These are phyloP conservation scores for Heliconius sara DNA, from an alignment of 2,888 invertebrate genomes.

Conservation along the genomic window DNA sequence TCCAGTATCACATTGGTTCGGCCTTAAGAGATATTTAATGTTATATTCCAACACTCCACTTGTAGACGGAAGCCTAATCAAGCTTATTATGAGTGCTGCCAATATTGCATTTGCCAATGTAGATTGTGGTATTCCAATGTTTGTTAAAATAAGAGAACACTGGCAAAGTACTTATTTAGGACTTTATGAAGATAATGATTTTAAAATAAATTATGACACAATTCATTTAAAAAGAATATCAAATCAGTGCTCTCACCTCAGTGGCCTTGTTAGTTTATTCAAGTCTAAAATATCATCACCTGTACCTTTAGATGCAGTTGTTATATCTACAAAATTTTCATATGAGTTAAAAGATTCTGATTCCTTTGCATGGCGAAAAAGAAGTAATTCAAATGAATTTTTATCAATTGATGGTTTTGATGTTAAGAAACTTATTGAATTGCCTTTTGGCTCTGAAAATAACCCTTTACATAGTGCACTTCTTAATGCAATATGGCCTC, in stretches of 20 bases:
- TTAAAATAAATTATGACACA: conserved; percentile 94
- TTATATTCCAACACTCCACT: conserved; percentile 87
- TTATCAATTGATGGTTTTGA: conserved; percentile 79
- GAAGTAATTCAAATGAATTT: conserved; percentile 72
- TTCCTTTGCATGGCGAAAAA: conserved; percentile 86
- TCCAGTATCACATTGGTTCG: conserved; percentile 89
- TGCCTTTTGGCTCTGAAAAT: conserved; percentile 93
- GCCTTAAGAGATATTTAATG: conserved; percentile 92
- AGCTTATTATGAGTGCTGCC: conserved; percentile 91
- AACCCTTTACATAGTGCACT: conserved; percentile 91
- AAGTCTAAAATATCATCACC: conserved; percentile 93
- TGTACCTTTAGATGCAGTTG: conserved; percentile 85
- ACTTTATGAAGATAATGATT: conserved; percentile 89
- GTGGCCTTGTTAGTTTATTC: conserved; percentile 92
- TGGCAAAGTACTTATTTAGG: conserved; percentile 93
- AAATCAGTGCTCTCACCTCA: conserved; percentile 91
- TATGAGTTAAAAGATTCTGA: conserved; percentile 87
- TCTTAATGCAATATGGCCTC: conserved; percentile 93
- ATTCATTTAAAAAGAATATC: conserved; percentile 93
- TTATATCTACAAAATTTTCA: conserved; percentile 90
- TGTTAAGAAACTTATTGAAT: conserved; percentile 74
- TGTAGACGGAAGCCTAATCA: conserved; percentile 88
- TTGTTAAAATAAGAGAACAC: conserved; percentile 92
- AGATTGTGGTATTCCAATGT: conserved; percentile 91
- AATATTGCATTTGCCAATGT: conserved; percentile 93